Conservation (phyloP, 2,888 invertebrate genomes). For the Stenichneumon culpator region DNA sequence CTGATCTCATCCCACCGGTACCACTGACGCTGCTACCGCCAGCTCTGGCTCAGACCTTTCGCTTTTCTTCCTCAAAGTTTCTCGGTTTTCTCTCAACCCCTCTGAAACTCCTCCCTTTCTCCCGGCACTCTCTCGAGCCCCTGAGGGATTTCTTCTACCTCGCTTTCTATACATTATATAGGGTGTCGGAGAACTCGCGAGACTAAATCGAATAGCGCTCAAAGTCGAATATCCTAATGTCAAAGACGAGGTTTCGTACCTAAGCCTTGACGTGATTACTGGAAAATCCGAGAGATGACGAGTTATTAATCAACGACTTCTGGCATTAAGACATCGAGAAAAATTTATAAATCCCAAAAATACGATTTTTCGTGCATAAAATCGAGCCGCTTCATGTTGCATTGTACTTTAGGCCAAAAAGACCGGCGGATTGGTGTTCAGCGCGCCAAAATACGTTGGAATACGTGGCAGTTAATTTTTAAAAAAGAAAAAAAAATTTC, state of each 20-base stretch:
- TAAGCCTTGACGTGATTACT: neutral
- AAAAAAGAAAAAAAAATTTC: too few species aligned
- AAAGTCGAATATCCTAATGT: slow-evolving; percentile 12
- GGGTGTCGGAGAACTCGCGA: slow-evolving; percentile 1
- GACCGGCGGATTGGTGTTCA: too few species aligned
- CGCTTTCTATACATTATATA: slow-evolving; percentile 22
- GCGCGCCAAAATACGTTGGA: too few species aligned
- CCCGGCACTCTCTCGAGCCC: neutral
- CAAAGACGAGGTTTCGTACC: neutral
- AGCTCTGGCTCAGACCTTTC: slow-evolving; percentile 27
- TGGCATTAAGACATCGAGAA: neutral
- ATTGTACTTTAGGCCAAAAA: too few species aligned
- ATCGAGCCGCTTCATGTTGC: too few species aligned
- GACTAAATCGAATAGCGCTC: slow-evolving; percentile 7
- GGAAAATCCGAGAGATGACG: neutral
- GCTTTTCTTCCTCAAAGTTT: slow-evolving; percentile 48
- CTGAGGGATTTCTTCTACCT: neutral
- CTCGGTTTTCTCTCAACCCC: slow-evolving; percentile 12
- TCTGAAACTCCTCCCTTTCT: neutral
- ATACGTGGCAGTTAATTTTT: too few species aligned
- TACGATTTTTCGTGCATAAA: too few species aligned
- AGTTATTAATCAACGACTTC: neutral
- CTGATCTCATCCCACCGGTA: slow-evolving; percentile 65
- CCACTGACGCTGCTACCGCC: slow-evolving; percentile 26
- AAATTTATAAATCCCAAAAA: too few species aligned